A percentile compares a stretch with the other conserved stretches of the same genome.
These are phyloP conservation scores for Lipophrys pholis DNA, from an alignment of 2,113 vertebrate species.

Conservation along the genomic window DNA sequence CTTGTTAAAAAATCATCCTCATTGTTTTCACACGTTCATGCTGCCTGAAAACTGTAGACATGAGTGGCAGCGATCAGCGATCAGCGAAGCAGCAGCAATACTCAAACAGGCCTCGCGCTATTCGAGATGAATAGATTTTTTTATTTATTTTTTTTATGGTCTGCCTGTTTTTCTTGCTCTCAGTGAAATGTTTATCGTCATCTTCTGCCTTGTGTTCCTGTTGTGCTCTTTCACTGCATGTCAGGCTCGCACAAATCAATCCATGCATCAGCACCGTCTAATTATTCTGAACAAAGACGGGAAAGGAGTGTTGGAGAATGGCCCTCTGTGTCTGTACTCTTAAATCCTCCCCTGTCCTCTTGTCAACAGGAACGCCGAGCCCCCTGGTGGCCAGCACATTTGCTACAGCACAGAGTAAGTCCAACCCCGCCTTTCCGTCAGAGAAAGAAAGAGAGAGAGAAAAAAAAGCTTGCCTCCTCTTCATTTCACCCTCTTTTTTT, in stretches of 20 bases:
- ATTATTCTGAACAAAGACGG: constrained; percentile 13
- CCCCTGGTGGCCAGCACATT: constrained; percentile 90
- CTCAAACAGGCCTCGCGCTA: not conserved
- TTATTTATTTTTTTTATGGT: constrained; percentile 12
- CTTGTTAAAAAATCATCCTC: no score
- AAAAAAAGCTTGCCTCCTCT: constrained; percentile 43
- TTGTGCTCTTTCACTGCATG: not conserved
- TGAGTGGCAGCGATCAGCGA: no score
- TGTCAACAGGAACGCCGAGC: constrained; percentile 89
- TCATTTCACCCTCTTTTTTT: constrained; percentile 49
- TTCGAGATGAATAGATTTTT: not conserved
- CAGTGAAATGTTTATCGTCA: not conserved
- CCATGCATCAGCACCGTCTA: not conserved
- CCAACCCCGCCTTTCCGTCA: constrained; percentile 44
- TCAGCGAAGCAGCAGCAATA: not conserved
- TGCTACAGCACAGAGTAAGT: constrained; percentile 90
- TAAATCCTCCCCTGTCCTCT: constrained; percentile 60
- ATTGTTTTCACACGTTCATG: no score
- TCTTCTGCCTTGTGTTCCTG: not conserved
- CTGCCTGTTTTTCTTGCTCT: not conserved
- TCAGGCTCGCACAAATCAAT: not conserved
- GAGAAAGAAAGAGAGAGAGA: constrained; percentile 15
- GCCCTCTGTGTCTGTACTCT: constrained; percentile 10
- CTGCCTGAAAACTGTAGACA: no score
- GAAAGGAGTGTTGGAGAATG: constrained; percentile 9